Percentiles rank a stretch among this genome's conserved stretches.
Evolutionary conservation across 2,113 vertebrate species (phyloP).

Genomic region (Hippolais icterina): DNA sequence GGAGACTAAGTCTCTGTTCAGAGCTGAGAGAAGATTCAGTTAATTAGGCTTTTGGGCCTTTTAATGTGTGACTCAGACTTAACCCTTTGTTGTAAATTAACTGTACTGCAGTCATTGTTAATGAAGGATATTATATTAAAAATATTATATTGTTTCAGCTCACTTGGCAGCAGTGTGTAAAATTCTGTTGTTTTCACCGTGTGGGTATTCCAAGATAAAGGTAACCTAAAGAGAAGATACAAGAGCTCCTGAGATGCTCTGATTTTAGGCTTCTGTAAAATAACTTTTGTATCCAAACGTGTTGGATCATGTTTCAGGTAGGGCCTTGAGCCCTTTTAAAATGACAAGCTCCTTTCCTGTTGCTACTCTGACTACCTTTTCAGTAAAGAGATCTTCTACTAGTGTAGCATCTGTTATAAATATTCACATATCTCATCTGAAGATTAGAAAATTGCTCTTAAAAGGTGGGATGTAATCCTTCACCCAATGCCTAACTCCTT

Average conservation of each 20-base stretch:
- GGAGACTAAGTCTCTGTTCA: background rate
- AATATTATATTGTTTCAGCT: background rate
- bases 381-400: background rate
- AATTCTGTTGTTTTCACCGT: background rate
- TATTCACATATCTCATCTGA: background rate
- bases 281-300: background rate
- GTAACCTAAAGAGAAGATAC: background rate
- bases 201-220: background rate
- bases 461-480: background rate
- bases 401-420: background rate
- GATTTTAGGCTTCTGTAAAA: background rate
- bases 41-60: background rate
- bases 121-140: background rate
- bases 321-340: background rate
- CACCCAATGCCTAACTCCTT: background rate
- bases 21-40: background rate
- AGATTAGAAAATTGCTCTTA: background rate
- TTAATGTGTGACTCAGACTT: background rate
- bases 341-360: background rate
- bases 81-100: background rate
- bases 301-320: background rate
- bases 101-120: background rate
- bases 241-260: background rate
- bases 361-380: background rate
- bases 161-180: background rate